These are phyloP conservation scores for Lethocerus indicus DNA, from an alignment of 1,140 invertebrate species.

Conservation along the genomic window DNA sequence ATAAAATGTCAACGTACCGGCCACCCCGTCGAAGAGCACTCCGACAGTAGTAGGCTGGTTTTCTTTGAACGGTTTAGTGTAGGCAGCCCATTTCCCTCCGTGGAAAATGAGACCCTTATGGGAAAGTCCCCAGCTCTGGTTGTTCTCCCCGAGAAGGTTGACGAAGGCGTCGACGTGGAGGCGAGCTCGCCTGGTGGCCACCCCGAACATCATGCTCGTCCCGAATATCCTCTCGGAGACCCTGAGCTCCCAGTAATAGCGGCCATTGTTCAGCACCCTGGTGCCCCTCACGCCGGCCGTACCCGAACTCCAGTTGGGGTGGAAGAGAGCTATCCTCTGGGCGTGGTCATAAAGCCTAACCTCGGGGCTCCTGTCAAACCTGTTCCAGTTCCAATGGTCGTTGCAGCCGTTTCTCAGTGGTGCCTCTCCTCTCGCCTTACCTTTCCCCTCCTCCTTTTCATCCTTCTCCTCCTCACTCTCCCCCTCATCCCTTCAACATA, in stretches of 20 bases:
- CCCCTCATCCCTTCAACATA: too few species aligned
- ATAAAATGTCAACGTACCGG: slow-evolving; percentile 52
- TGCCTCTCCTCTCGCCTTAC: too few species aligned
- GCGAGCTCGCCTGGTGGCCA: slow-evolving; percentile 41
- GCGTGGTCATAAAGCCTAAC: slow-evolving; percentile 35
- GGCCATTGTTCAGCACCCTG: slow-evolving; percentile 38
- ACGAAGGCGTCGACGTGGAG: slow-evolving; percentile 47
- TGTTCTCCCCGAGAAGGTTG: slow-evolving; percentile 52
- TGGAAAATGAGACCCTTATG: slow-evolving; percentile 60
- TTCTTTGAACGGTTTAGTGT: slow-evolving; percentile 49
- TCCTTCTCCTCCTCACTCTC: too few species aligned
- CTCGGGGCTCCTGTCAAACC: slow-evolving; percentile 40
- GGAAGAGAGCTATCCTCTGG: slow-evolving; percentile 38
- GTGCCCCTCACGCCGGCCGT: slow-evolving; percentile 50
- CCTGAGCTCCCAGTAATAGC: slow-evolving; percentile 49
- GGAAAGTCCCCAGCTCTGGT: slow-evolving; percentile 51
- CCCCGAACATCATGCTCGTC: slow-evolving; percentile 62
- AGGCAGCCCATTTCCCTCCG: slow-evolving; percentile 36
- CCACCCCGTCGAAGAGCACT: slow-evolving; percentile 43
- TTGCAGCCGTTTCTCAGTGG: slow-evolving; percentile 31
- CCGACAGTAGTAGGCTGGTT: slow-evolving; percentile 48
- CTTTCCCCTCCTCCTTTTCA: too few species aligned
- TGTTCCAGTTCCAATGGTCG: slow-evolving; percentile 49
- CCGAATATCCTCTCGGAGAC: slow-evolving; percentile 49
- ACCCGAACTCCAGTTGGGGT: slow-evolving; percentile 59